Percentiles rank a stretch among this genome's conserved stretches.
Evolutionary conservation across 1,140 invertebrate species (phyloP).

Genomic region (Scaptomyza graminum): DNA sequence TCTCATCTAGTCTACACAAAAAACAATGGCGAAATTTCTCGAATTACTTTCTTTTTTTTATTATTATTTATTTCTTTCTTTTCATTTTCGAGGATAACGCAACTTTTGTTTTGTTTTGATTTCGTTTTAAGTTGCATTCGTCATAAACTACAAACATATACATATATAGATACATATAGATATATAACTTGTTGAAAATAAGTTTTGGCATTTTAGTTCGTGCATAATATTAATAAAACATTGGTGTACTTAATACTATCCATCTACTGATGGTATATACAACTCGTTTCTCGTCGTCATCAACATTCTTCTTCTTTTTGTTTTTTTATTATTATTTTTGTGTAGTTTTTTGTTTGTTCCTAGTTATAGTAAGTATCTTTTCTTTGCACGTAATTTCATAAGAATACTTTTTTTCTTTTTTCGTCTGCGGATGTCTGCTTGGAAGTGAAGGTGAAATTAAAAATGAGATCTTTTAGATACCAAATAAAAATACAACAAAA

Average conservation of each 20-base stretch:
- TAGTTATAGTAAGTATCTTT: conserved; percentile 44
- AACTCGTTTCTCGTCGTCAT: conserved; percentile 34
- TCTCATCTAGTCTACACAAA: conserved; percentile 29
- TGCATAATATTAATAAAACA: conserved; percentile 57
- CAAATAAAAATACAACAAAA: conserved; percentile 53
- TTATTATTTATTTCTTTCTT: background rate
- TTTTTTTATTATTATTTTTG: conserved; percentile 1
- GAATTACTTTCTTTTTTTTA: background rate
- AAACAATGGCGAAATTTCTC: conserved; percentile 33
- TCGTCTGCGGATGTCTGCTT: conserved; percentile 63
- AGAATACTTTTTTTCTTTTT: conserved; percentile 70
- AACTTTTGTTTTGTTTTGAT: background rate
- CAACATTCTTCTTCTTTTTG: conserved; percentile 30
- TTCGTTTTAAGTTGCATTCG: conserved; percentile 1
- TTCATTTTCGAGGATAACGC: background rate
- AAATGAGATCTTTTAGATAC: conserved; percentile 76
- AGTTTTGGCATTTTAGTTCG: conserved; percentile 75
- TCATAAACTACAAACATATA: conserved; percentile 2
- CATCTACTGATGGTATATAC: conserved; percentile 55
- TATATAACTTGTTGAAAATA: conserved; percentile 25
- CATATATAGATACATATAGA: background rate
- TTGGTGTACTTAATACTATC: conserved; percentile 57
- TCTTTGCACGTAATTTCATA: conserved; percentile 68
- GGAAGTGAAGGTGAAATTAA: conserved; percentile 70
- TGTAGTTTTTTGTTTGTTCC: background rate